Evolutionary conservation across 2,797 vertebrate species (phyloP), one percentile per base, ranked within the genome.

Genomic region (Champsocephalus esox): DNA sequence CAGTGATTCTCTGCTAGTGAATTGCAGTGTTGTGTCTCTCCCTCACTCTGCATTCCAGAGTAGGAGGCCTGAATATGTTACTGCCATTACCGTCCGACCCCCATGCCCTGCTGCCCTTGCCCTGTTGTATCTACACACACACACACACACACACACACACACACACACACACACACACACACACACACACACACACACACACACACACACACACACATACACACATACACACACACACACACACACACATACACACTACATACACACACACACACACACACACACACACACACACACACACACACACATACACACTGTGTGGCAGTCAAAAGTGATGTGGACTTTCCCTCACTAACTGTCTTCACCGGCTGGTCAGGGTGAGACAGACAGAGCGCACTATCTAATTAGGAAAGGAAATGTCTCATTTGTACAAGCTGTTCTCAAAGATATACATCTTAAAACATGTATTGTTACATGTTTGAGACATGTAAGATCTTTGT

Each of bases 11-110:
- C 63, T 54, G 87, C 19, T 66, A 86, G 82, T 92, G 90, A 89
- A 91, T 92, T 83, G 84, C 74, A 70, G 85, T 92, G 87, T 92
- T 93, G 91, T 91, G 78, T 86, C 79, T 82, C 88, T 90, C 80
- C 88, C 86, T 88, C 89, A 71, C 79, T 64, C 86, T 79, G 82
- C 93, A 95, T 95, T 95, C 94, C 93, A 91, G 89, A 93, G 94
- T 94, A 89, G 94, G 93, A 94, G 92, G 92, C 78, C 82, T 90
- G 89, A 93, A 90, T 91, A 90, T 93, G 89, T 89, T 88, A 63
- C 79, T 66, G 88, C 89, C 87, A 91, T 92, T 90, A 88, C 76
- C 63, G 86, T 86, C 77, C 70, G 82, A 87, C 85, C 88, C 74
- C 75, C 12, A 2, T 85, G 83, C 81, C 89, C 87, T 60, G 69